A percentile compares a stretch with the other conserved stretches of the same genome.
Evolutionary conservation across 2,797 vertebrate genomes (phyloP).

Genomic region (Danio albolineatus): DNA sequence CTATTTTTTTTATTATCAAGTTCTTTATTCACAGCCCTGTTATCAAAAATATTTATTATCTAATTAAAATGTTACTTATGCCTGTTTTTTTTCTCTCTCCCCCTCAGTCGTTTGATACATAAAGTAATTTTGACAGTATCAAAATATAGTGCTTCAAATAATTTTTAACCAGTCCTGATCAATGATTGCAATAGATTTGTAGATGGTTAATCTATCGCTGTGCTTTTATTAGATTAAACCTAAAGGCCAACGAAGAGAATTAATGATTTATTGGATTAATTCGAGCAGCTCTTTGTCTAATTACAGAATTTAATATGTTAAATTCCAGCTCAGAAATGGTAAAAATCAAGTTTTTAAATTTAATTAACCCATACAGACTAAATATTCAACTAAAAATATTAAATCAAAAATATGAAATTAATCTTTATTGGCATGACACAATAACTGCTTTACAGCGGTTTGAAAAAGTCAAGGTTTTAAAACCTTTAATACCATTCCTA

Average conservation of each 20-base stretch:
- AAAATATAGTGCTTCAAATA: background rate
- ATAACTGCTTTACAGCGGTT: no score
- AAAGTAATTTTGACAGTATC: background rate
- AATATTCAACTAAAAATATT: background rate
- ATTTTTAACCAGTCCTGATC: background rate
- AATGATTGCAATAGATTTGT: constrained; percentile 4
- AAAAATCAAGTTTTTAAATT: background rate
- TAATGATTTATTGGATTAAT: background rate
- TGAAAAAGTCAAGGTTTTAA: no score
- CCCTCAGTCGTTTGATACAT: background rate
- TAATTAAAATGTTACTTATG: background rate
- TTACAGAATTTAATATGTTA: background rate
- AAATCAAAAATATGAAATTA: background rate
- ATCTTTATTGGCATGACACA: no score
- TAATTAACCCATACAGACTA: background rate
- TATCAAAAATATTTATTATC: background rate
- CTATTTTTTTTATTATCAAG: background rate
- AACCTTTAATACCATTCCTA: no score
- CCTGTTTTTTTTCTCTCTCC: background rate
- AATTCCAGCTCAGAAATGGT: background rate
- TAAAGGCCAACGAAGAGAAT: background rate
- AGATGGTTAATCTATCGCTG: background rate
- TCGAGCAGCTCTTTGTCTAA: background rate
- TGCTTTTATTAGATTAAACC: constrained; percentile 6
- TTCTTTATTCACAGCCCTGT: background rate